Conservation (phyloP, 2,888 invertebrate genomes). For the Spodoptera exigua region DNA sequence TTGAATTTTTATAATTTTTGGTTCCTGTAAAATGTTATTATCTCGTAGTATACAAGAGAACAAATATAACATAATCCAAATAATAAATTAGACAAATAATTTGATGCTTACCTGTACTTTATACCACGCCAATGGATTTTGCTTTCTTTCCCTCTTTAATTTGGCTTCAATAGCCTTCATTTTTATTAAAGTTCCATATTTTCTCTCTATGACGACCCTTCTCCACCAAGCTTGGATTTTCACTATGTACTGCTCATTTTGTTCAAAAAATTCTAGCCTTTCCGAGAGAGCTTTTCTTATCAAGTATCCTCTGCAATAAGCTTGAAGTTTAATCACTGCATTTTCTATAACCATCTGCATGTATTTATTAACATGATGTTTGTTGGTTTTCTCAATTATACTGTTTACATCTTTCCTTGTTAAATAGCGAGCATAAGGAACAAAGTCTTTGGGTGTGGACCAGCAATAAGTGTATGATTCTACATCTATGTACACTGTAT, state of each 20-base stretch:
- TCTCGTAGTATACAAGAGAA: neutral
- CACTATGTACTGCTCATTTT: constrained; percentile 80
- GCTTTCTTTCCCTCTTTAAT: constrained; percentile 74
- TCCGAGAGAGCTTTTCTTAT: constrained; percentile 83
- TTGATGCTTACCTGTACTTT: constrained; percentile 81
- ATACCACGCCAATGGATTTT: constrained; percentile 86
- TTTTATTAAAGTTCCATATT: constrained; percentile 81
- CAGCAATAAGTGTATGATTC: constrained; percentile 86
- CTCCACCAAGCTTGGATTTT: constrained; percentile 91
- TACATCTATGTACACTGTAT: constrained; percentile 87
- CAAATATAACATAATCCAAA: neutral
- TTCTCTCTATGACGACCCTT: constrained; percentile 80
- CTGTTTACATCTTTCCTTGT: constrained; percentile 80
- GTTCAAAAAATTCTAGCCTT: constrained; percentile 78
- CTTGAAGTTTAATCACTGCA: constrained; percentile 89
- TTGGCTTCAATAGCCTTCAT: constrained; percentile 80
- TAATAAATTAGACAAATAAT: neutral
- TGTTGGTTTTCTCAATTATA: constrained; percentile 83
- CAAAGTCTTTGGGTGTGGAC: constrained; percentile 87
- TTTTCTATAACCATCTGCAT: constrained; percentile 80
- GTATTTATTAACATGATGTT: constrained; percentile 80
- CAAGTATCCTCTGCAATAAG: constrained; percentile 89
- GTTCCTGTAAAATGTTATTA: constrained; percentile 73
- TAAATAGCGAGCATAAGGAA: constrained; percentile 83
- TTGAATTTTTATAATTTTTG: constrained; percentile 91